These are phyloP conservation scores for Coracias cyanogaster DNA, from an alignment of 2,797 vertebrate genomes.

Conservation along the genomic window DNA sequence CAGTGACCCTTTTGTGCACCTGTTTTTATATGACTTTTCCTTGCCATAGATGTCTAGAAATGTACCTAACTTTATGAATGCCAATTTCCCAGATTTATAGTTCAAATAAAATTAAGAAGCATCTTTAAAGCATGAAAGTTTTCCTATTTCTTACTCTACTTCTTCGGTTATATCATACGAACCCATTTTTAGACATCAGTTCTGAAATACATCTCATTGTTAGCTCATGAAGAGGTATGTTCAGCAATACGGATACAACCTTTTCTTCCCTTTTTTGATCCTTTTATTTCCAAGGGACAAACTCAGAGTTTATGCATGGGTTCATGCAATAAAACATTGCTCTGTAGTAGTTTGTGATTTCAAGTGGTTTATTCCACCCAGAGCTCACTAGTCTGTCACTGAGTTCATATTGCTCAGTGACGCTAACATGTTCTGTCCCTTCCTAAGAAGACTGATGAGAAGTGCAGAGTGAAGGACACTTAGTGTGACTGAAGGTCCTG, in stretches of 20 bases:
- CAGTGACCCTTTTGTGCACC: neutral
- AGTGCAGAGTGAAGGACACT: neutral
- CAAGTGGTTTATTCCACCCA: neutral
- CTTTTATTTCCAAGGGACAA: neutral
- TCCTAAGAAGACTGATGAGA: neutral
- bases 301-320: rapidly evolving
- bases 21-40: neutral
- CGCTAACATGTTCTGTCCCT: neutral
- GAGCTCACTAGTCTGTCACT: neutral
- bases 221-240: neutral
- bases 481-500: neutral
- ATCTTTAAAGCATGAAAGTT: neutral
- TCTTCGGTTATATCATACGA: neutral
- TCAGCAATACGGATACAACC: neutral
- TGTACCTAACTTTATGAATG: neutral
- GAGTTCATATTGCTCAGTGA: neutral
- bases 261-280: neutral
- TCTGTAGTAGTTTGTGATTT: neutral
- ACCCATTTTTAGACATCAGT: neutral
- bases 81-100: neutral
- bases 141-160: neutral
- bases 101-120: neutral
- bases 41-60: neutral
- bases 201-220: neutral
- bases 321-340: neutral